Evolutionary conservation across 1,140 invertebrate species (phyloP).

Genomic region (Galleria mellonella): DNA sequence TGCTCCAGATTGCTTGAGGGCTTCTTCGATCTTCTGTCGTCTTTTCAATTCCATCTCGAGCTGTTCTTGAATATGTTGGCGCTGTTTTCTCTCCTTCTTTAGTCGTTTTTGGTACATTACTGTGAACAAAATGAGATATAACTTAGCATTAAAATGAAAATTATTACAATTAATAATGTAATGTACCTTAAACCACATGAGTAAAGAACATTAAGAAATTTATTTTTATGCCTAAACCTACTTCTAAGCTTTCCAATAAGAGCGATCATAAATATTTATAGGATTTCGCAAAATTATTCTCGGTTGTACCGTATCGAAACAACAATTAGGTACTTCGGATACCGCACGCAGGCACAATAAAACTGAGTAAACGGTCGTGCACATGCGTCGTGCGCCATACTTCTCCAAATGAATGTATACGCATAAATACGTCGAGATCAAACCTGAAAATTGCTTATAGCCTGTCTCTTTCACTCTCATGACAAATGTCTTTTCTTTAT

Average conservation of each 20-base stretch:
- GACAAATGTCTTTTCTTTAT: slow-evolving; percentile 20
- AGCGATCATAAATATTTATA: slow-evolving; percentile 20
- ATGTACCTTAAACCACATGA: too few relatives aligned
- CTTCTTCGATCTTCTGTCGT: slow-evolving; percentile 85
- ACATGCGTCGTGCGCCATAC: slow-evolving; percentile 28
- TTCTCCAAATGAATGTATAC: slow-evolving; percentile 10
- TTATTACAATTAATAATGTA: too few relatives aligned
- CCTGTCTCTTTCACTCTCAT: slow-evolving; percentile 32
- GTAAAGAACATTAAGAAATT: too few relatives aligned
- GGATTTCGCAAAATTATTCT: slow-evolving; percentile 9
- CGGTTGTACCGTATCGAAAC: slow-evolving; percentile 36
- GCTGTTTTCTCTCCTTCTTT: slow-evolving; percentile 88
- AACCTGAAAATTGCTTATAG: slow-evolving; percentile 23
- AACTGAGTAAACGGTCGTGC: slow-evolving; percentile 39
- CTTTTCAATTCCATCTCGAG: slow-evolving; percentile 86
- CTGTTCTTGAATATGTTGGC: slow-evolving; percentile 88
- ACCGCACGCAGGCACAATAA: slow-evolving; percentile 30
- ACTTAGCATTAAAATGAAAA: too few relatives aligned
- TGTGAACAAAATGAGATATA: slow-evolving; percentile 72
- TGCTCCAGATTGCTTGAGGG: slow-evolving; percentile 84
- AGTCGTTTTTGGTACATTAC: slow-evolving; percentile 90
- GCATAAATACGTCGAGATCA: slow-evolving; percentile 16
- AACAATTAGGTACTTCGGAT: slow-evolving; percentile 33
- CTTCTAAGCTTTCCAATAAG: neutral
- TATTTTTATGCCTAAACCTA: too few relatives aligned